Conservation (phyloP, 2,113 vertebrate species). For the Calyptomena viridis region DNA sequence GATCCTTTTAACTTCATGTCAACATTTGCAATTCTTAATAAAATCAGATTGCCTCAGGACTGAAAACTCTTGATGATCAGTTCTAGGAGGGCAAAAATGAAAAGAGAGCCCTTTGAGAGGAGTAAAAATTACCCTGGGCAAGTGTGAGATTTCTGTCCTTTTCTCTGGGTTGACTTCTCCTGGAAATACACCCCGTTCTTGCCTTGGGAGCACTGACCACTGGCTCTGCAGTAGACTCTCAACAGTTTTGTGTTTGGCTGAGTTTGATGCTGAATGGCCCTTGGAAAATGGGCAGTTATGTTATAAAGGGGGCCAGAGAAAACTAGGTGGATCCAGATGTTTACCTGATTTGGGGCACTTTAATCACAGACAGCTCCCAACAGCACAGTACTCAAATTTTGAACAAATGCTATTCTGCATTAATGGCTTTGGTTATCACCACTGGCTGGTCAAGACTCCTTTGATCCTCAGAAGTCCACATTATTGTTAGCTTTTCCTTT, state of each 20-base stretch:
- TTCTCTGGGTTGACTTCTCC: neutral
- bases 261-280: neutral
- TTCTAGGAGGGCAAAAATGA: neutral
- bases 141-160: neutral
- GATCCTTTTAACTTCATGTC: neutral
- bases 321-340: neutral
- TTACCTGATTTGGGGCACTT: neutral
- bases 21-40: constrained; percentile 7
- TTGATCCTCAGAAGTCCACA: neutral
- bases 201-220: neutral
- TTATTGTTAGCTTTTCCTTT: neutral
- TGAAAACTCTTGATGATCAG: neutral
- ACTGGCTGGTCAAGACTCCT: neutral
- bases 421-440: neutral
- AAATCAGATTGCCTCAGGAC: neutral
- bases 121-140: neutral
- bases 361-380: neutral
- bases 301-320: neutral
- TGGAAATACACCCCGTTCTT: neutral
- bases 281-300: neutral
- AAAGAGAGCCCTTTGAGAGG: neutral
- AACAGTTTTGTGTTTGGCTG: no score
- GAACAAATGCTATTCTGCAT: neutral
- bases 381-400: neutral
- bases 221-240: neutral